phyloP scores from a whole-genome alignment of 2,888 invertebrate genomes.

The Phlogophora meticulosa region DNA sequence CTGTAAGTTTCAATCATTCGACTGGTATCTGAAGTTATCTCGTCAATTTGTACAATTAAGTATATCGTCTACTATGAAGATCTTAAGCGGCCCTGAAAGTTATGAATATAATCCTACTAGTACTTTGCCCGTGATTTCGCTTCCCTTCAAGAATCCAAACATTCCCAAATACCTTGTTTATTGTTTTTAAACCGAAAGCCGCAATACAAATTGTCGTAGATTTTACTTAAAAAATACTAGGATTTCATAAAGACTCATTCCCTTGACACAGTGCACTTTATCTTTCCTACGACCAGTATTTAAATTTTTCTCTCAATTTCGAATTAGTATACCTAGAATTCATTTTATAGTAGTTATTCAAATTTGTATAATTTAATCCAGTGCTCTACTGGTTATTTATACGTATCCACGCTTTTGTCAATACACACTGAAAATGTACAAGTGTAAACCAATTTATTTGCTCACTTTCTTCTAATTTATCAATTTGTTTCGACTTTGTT shows the following conservation, averaged over 20 bases:
- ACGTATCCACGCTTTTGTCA: background rate
- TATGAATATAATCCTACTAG: background rate
- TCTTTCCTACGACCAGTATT: constrained; percentile 10
- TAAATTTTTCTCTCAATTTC: constrained; percentile 2
- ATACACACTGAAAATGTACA: background rate
- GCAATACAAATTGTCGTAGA: too few relatives aligned
- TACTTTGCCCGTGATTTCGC: background rate
- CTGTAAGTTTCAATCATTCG: constrained; percentile 36
- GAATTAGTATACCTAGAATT: background rate
- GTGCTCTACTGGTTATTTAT: constrained; percentile 1
- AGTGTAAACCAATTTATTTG: background rate
- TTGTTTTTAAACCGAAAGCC: background rate
- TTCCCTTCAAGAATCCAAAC: background rate
- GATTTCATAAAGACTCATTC: background rate
- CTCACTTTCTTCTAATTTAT: background rate
- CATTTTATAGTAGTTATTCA: background rate
- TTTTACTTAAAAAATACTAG: background rate
- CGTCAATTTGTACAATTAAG: constrained; percentile 13
- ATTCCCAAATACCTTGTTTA: background rate
- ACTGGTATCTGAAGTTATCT: constrained; percentile 5
- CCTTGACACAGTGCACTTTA: constrained; percentile 33
- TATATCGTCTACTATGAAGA: constrained; percentile 15
- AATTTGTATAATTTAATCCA: background rate
- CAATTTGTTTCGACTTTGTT: constrained; percentile 5
- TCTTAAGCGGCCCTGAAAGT: constrained; percentile 6